Percentiles rank a stretch among this genome's conserved stretches.
Conservation (phyloP, 2,797 vertebrate species). For the Antennarius maculatus region DNA sequence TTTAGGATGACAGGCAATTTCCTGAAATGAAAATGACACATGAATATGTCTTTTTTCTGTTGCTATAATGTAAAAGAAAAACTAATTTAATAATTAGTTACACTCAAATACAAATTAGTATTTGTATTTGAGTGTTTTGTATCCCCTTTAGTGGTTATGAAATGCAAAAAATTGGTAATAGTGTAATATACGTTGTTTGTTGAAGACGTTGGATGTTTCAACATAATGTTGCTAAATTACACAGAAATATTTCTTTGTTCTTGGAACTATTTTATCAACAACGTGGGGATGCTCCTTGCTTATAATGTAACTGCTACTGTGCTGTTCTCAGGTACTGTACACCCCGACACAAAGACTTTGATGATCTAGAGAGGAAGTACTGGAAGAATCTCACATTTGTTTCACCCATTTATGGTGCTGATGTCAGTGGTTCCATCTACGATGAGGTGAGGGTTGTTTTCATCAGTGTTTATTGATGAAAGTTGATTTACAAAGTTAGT, state of each 20-base stretch:
- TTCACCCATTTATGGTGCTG: conserved; percentile 96
- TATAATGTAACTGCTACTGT: not conserved
- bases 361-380: conserved; percentile 97
- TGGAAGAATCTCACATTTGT: conserved; percentile 99
- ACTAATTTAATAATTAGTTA: too few relatives aligned
- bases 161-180: not conserved
- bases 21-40: too few relatives aligned
- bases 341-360: conserved; percentile 95
- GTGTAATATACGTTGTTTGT: not conserved
- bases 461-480: not conserved
- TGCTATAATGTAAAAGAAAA: too few relatives aligned
- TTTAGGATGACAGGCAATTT: not conserved
- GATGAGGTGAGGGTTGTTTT: conserved; percentile 84
- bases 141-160: conserved; percentile 13
- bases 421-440: conserved; percentile 96
- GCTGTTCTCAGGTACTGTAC: conserved; percentile 90
- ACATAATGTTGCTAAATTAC: not conserved
- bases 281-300: not conserved
- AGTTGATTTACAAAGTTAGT: not conserved
- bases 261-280: not conserved
- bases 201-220: not conserved
- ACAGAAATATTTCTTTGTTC: not conserved
- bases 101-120: too few relatives aligned
- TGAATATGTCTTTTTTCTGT: too few relatives aligned
- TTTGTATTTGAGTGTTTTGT: not conserved